phyloP scores from a whole-genome alignment of 2,888 invertebrate species.

The Hedychridium roseum region DNA sequence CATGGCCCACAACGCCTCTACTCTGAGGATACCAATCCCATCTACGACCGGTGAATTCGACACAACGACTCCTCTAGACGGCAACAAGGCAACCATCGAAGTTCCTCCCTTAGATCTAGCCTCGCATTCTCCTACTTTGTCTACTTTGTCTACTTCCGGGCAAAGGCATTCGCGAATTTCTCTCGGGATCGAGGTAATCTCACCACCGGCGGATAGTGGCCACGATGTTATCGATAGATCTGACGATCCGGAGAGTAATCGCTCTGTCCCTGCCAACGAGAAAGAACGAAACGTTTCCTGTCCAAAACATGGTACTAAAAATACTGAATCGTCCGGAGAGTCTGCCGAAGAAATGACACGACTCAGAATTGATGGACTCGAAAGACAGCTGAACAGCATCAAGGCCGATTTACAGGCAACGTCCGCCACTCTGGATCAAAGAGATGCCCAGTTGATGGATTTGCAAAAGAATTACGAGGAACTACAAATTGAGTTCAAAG shows the following conservation, averaged over 20 bases:
- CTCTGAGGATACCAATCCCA: slow-evolving; percentile 35
- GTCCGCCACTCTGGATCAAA: slow-evolving; percentile 68
- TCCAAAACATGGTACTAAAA: too few relatives aligned
- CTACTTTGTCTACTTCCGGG: slow-evolving; percentile 31
- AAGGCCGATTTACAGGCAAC: slow-evolving; percentile 72
- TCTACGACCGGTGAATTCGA: slow-evolving; percentile 26
- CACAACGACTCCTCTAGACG: slow-evolving; percentile 13
- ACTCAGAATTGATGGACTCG: slow-evolving; percentile 22
- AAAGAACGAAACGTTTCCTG: too few relatives aligned
- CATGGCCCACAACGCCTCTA: slow-evolving; percentile 45
- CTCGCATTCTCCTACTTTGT: slow-evolving; percentile 38
- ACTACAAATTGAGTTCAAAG: slow-evolving; percentile 67
- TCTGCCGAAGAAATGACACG: not conserved
- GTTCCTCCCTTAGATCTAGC: slow-evolving; percentile 54
- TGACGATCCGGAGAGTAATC: too few relatives aligned
- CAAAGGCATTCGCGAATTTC: slow-evolving; percentile 33
- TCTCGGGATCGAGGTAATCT: slow-evolving; percentile 24
- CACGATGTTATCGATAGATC: too few relatives aligned
- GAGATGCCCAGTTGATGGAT: slow-evolving; percentile 68
- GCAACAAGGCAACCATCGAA: not conserved
- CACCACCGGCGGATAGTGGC: too few relatives aligned
- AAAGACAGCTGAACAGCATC: slow-evolving; percentile 67
- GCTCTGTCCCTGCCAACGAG: too few relatives aligned
- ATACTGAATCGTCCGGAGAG: too few relatives aligned
- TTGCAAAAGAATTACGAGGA: slow-evolving; percentile 68